Conservation (phyloP, 92 coral and sea anemone genomes). For the Paramuricea clavata region DNA sequence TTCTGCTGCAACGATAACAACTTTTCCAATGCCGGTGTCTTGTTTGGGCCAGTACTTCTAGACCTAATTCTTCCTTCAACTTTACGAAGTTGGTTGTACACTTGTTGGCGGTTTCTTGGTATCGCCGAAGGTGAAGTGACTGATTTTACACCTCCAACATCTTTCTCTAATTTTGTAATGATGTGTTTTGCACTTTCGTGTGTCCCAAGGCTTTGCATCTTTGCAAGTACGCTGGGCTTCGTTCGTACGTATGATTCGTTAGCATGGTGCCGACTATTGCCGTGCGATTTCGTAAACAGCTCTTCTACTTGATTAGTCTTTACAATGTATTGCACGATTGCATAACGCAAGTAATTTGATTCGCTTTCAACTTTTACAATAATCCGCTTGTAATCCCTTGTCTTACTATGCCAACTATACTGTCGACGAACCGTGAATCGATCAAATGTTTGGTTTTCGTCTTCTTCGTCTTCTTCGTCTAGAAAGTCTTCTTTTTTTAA, state of each 20-base stretch:
- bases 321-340: constrained; percentile 61
- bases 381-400: constrained; percentile 40
- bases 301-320: constrained; percentile 37
- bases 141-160: constrained; percentile 16
- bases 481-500: background rate
- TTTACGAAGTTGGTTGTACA: constrained; percentile 29
- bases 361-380: constrained; percentile 62
- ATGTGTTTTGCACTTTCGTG: constrained; percentile 31
- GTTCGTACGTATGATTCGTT: constrained; percentile 42
- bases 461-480: no score
- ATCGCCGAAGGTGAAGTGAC: constrained; percentile 31
- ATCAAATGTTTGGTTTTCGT: background rate
- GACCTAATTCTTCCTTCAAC: background rate
- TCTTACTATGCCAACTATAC: constrained; percentile 68
- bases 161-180: constrained; percentile 16
- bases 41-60: constrained; percentile 35
- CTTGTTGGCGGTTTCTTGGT: constrained; percentile 30
- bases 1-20: constrained; percentile 3
- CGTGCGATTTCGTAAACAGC: constrained; percentile 41
- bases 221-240: constrained; percentile 38
- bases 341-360: constrained; percentile 44
- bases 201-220: constrained; percentile 14
- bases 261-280: constrained; percentile 39
- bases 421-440: constrained; percentile 52
- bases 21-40: background rate